A percentile compares a stretch with the other conserved stretches of the same genome.
phyloP scores from a whole-genome alignment of 2,113 vertebrate species.

The Mastomys natalensis region DNA sequence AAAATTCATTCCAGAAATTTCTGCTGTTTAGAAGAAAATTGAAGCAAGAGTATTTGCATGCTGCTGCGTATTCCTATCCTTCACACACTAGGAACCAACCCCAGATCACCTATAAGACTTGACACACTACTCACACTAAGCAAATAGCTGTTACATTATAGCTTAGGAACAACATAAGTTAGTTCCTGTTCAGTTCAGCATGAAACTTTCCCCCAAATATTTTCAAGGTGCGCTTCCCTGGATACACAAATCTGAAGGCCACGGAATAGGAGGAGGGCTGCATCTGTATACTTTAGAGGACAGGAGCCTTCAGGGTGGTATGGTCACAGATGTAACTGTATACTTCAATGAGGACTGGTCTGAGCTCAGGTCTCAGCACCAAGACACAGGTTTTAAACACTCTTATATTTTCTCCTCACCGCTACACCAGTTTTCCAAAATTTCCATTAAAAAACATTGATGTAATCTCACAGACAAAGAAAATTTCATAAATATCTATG shows the following conservation, averaged over 20 bases:
- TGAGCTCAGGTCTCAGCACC: conserved; percentile 67
- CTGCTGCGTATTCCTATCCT: neutral
- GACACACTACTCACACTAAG: neutral
- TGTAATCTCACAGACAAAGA: neutral
- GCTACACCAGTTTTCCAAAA: neutral
- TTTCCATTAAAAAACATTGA: neutral
- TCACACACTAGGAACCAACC: neutral
- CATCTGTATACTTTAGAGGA: neutral
- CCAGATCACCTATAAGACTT: neutral
- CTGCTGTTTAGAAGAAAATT: neutral
- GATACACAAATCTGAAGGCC: neutral
- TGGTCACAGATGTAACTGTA: neutral
- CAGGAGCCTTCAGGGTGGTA: neutral
- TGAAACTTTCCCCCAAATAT: accelerated
- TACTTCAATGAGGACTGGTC: conserved; percentile 64
- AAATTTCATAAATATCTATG: neutral
- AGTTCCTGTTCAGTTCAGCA: neutral
- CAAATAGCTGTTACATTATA: neutral
- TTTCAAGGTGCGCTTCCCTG: neutral
- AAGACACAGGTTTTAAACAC: conserved; percentile 31
- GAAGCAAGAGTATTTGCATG: neutral
- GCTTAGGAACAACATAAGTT: neutral
- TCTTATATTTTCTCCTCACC: neutral
- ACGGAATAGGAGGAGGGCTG: neutral
- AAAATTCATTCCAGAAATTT: neutral